Evolutionary conservation across 2,888 invertebrate genomes (phyloP).

Genomic region (Coronaproctus castanopsis): DNA sequence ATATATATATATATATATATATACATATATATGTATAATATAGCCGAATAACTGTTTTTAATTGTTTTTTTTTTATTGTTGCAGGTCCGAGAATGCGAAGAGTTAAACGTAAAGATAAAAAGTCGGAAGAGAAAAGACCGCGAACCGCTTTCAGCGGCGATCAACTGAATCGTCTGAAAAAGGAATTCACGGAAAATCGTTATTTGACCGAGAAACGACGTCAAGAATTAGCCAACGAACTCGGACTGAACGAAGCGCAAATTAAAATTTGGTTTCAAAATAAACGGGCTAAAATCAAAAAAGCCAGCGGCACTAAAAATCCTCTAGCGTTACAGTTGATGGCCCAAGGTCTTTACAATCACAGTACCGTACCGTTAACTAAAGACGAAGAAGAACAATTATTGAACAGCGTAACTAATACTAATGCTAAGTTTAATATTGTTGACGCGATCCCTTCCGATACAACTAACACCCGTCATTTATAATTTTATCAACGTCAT

Average conservation of each 20-base stretch:
- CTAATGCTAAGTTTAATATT: no score
- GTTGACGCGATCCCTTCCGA: no score
- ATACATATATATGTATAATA: no score
- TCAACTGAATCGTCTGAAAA: slow-evolving; percentile 72
- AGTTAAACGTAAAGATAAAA: slow-evolving; percentile 29
- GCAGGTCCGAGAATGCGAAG: slow-evolving; percentile 39
- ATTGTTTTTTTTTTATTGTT: no score
- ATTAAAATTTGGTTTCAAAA: slow-evolving; percentile 97
- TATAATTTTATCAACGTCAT: no score
- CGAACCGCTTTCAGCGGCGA: slow-evolving; percentile 90
- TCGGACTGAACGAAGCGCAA: slow-evolving; percentile 87
- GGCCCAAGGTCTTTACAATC: slow-evolving; percentile 88
- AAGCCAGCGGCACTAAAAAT: slow-evolving; percentile 64
- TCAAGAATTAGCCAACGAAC: slow-evolving; percentile 71
- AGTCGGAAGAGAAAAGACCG: slow-evolving; percentile 59
- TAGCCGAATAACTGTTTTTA: no score
- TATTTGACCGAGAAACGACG: slow-evolving; percentile 81
- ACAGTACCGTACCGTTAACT: slow-evolving; percentile 54
- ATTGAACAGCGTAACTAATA: no score
- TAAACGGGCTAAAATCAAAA: slow-evolving; percentile 91
- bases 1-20: no score
- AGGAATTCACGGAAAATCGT: slow-evolving; percentile 80
- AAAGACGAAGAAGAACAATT: slow-evolving; percentile 64
- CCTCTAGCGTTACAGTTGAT: slow-evolving; percentile 72
- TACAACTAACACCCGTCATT: no score